phyloP scores from a whole-genome alignment of 2,113 vertebrate genomes.

The Brachyistius frenatus region DNA sequence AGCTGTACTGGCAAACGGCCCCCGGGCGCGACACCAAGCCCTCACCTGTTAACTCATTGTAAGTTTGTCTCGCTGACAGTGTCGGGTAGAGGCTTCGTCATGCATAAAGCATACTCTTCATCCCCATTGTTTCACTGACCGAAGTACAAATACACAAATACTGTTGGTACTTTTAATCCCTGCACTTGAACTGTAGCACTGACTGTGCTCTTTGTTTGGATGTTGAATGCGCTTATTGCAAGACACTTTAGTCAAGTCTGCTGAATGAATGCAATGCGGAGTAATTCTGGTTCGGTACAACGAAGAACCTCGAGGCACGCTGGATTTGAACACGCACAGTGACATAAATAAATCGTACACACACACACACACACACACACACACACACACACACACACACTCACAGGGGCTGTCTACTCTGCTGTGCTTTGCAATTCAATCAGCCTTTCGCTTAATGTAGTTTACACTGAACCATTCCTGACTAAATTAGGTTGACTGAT shows the following conservation, averaged over 20 bases:
- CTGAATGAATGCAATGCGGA: conserved; percentile 10
- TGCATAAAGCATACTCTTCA: not conserved
- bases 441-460: conserved; percentile 58
- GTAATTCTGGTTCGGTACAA: not conserved
- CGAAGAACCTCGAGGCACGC: conserved; percentile 11
- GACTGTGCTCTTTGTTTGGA: conserved; percentile 11
- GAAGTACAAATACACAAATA: not conserved
- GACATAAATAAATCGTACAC: conserved; percentile 1
- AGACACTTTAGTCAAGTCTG: conserved; percentile 9
- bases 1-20: not conserved
- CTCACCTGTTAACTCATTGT: not conserved
- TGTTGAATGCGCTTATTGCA: conserved; percentile 4
- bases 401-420: conserved; percentile 36
- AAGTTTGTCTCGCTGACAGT: not conserved
- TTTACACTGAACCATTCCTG: conserved; percentile 55
- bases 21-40: not conserved
- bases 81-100: not conserved
- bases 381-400: conserved; percentile 1
- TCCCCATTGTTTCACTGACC: not conserved
- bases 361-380: conserved; percentile 19
- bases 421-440: conserved; percentile 54
- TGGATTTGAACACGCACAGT: not conserved
- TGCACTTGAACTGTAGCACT: not conserved
- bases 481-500: conserved; percentile 52
- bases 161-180: not conserved